Base-by-base conservation (phyloP, 2,113 vertebrate genomes). In the Leptocoma aspasia region DNA sequence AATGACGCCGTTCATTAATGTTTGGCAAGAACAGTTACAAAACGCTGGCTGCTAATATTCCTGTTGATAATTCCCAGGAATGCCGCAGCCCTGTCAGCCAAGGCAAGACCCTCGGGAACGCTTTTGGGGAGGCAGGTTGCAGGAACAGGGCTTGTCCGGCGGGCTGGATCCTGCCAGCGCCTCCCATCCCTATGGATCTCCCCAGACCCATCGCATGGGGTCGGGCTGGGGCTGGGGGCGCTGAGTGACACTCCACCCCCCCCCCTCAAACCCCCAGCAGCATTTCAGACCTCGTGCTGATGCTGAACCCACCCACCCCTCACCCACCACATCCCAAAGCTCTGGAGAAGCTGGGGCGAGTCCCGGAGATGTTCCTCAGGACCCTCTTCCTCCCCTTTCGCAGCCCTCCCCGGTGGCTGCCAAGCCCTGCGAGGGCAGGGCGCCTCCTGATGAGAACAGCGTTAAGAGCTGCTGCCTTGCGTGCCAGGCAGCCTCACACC, bases 1-100 rank as follows among this genome's bases (percentile, higher is more conserved):
- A 8, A 31, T 35, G 92, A 87, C 63, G 22, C 61, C 1, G 21
- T 31, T 90, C 90, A 80, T 96, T 92, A 95, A 65, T 2, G 6
- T 89, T 92, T 61, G 82, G 85, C 79, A 73, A 82, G 78, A 64
- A 69, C 78, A 92, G 70, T 95, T 96, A 95, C 94, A 87, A 94
- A 96, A 91, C 45, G 5, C 61, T 0, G 15, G 73, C 87, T 75
- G 61, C 57, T 61, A 39, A 41, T 84, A 63, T 22, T 44, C 30
- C 2, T 50, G 17, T 27, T 14, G 65, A 15, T 41, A 78, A 91
- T 68, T 59, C 65, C 81, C 35, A 1, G 77, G 64, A 80, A 30
- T 10, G 13, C 30, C 1, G 1, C 66, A 63, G 88, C 44, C 16
- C 28, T 42, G 6, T 26, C 31, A 26, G 79, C 21, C 76, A 54